These are phyloP conservation scores for Apaloderma vittatum DNA, from an alignment of 2,113 vertebrate species.

Conservation along the genomic window DNA sequence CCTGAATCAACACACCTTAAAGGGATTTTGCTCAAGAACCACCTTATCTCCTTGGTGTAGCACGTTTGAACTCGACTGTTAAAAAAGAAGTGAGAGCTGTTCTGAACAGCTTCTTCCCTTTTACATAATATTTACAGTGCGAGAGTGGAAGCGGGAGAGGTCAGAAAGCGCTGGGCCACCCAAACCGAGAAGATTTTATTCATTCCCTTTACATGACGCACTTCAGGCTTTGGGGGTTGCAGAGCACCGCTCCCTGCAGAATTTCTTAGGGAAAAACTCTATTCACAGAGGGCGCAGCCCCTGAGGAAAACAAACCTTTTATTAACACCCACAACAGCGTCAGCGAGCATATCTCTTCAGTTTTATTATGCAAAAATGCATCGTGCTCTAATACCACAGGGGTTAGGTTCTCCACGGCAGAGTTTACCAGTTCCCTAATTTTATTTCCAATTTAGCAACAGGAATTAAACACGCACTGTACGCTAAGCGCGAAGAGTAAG, in stretches of 20 bases:
- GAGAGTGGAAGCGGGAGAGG: background rate
- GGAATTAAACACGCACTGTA: background rate
- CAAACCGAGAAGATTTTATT: background rate
- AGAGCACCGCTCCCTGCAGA: background rate
- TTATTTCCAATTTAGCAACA: background rate
- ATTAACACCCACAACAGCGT: background rate
- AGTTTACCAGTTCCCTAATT: background rate
- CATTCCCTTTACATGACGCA: background rate
- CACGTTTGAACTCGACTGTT: background rate
- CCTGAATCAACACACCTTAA: background rate
- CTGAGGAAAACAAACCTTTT: background rate
- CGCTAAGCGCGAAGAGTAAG: rapidly evolving
- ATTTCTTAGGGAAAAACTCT: background rate
- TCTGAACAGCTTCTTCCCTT: background rate
- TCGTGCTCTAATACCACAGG: background rate
- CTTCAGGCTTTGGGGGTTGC: background rate
- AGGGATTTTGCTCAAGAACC: background rate
- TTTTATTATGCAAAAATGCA: background rate
- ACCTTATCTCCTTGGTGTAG: background rate
- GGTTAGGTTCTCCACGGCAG: too few species aligned
- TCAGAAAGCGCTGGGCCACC: background rate
- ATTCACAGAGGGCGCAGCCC: background rate
- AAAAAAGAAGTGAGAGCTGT: background rate
- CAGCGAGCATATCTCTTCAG: background rate
- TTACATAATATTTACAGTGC: background rate